Percentiles rank a stretch among this genome's conserved stretches.
Conservation (phyloP, 2,888 invertebrate species). For the Anorthoa munda region DNA sequence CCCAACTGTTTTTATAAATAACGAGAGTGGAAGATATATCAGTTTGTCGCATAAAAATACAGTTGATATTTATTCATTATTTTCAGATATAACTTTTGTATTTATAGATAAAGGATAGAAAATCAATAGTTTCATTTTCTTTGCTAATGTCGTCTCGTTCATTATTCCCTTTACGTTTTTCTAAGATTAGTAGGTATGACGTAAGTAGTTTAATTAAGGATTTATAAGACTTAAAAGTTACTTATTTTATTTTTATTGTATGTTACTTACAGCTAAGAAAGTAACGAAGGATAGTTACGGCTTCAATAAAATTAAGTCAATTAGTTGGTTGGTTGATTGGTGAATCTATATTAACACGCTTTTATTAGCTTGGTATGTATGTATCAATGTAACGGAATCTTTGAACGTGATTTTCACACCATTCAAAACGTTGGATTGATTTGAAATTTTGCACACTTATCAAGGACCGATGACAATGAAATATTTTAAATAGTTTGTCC, state of each 20-base stretch:
- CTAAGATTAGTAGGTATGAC: background rate
- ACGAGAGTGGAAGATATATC: conserved; percentile 70
- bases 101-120: conserved; percentile 10
- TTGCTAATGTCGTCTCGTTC: background rate
- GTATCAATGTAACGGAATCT: too few species aligned
- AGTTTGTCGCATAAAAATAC: conserved; percentile 67
- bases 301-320: too few species aligned
- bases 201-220: background rate
- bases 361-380: too few species aligned
- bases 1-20: conserved; percentile 78
- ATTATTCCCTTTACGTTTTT: background rate
- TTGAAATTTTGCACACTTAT: too few species aligned
- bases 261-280: background rate
- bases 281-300: too few species aligned
- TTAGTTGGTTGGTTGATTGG: too few species aligned
- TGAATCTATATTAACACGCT: too few species aligned
- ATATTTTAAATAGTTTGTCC: too few species aligned
- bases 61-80: conserved; percentile 49
- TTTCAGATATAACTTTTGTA: conserved; percentile 40
- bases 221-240: background rate
- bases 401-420: too few species aligned
- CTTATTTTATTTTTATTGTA: background rate
- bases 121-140: conserved; percentile 14
- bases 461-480: too few species aligned
- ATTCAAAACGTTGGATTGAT: too few species aligned